These are phyloP conservation scores for Lerema accius DNA, from an alignment of 1,140 invertebrate species.

Conservation along the genomic window DNA sequence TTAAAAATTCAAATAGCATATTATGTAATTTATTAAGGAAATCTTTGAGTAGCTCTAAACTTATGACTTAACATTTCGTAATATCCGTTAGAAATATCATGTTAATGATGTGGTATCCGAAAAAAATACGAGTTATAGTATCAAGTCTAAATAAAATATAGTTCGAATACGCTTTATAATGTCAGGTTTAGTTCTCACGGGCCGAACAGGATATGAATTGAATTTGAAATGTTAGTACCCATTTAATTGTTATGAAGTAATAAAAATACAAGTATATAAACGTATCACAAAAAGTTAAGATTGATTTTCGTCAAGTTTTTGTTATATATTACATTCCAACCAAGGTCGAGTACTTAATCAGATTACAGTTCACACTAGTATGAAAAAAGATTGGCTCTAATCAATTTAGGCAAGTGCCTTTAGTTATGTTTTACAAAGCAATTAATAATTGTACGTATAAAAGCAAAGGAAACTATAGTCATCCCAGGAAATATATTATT, in stretches of 20 bases:
- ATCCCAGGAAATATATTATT: no score
- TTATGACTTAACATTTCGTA: background rate
- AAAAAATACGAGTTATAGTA: background rate
- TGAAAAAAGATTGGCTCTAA: no score
- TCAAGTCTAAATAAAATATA: constrained; percentile 1
- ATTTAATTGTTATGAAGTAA: constrained; percentile 7
- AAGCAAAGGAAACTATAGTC: no score
- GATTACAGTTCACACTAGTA: no score
- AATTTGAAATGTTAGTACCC: constrained; percentile 3
- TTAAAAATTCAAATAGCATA: no score
- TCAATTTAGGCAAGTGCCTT: no score
- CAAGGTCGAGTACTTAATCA: constrained; percentile 18
- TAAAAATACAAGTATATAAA: constrained; percentile 5
- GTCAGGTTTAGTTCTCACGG: constrained; percentile 14
- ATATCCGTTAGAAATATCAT: background rate
- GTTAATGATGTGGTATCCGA: background rate
- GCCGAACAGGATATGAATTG: constrained; percentile 1
- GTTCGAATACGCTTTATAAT: constrained; percentile 12
- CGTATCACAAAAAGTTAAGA: background rate
- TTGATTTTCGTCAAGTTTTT: constrained; percentile 1
- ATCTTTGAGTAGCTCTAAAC: no score
- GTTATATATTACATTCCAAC: background rate
- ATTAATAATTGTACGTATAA: no score
- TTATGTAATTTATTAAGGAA: no score
- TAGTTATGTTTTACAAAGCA: no score